Evolutionary conservation across 1,140 invertebrate species (phyloP), one percentile per base, ranked within the genome.

Genomic region (Andricus grossulariae): DNA sequence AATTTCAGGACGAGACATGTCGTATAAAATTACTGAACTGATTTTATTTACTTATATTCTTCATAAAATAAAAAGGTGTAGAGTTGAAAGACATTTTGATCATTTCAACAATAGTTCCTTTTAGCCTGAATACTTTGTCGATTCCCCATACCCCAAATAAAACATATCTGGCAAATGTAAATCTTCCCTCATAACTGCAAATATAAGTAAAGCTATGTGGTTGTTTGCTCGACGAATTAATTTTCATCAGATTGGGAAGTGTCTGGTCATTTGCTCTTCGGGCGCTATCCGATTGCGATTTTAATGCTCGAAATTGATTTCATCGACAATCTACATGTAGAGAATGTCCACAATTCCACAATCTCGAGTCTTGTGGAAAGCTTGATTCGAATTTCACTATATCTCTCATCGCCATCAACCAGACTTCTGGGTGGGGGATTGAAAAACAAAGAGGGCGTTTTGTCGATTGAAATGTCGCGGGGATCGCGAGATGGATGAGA

Each of bases 211-310:
- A 57, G 8, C 55, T 18, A 19, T 32, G 55, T 55, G 25, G 4
- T 32, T 32, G 25, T 32, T 32, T 32, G 25, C 25, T 32, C 25
- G 25, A 32, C 51, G 51, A 75, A 75, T 75, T 75, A 71, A 75
- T 75, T 60, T 75, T 70, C 52, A 75, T 50, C 60, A 75, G 45
- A 15, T n/a, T 51, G 49, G 60, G 74, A 66, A 75, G 57, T 39
- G 52, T 4, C 18, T 55, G 54, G 52, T 18, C 8, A 74, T 57
- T 39, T 51, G 52, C 73, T 74, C 73, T n/a, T 74, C 49, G 52
- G 18, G 18, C 60, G 21, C 6, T 25, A 66, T 19, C 60, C 1
- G 25, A 13, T 25, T 5, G 60, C 60, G 25, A 2, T 32, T 32
- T 32, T 32, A 3, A 5, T 32, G 25, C 2, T 5, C 25, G 5